These are phyloP conservation scores for Pseudomyrmex flavicornis DNA, from an alignment of 1,140 invertebrate genomes.

Conservation along the genomic window DNA sequence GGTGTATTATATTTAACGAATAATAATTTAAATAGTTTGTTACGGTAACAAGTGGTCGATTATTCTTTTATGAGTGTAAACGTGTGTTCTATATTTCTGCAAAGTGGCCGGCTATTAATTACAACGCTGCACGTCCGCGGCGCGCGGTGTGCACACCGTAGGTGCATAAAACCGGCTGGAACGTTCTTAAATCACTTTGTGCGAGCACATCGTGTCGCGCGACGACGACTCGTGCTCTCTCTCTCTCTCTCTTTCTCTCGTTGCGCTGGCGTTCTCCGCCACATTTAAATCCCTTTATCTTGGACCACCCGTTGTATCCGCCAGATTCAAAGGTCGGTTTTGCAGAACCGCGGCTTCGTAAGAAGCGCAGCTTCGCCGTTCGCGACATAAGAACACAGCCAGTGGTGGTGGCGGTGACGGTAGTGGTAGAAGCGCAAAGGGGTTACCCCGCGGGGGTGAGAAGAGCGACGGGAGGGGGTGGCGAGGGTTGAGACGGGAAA, in stretches of 20 bases:
- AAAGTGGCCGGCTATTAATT: slow-evolving; percentile 50
- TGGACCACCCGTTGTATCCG: slow-evolving; percentile 67
- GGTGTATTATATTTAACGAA: not conserved
- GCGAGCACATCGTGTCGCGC: slow-evolving; percentile 40
- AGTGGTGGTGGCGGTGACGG: slow-evolving; percentile 67
- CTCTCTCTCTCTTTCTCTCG: no score
- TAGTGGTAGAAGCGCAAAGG: slow-evolving; percentile 58
- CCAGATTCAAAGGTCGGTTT: slow-evolving; percentile 62
- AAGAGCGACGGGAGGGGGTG: slow-evolving; percentile 73
- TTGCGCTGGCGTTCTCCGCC: slow-evolving; percentile 20
- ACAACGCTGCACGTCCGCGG: slow-evolving; percentile 32
- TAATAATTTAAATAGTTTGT: slow-evolving; percentile 43
- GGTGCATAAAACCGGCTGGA: slow-evolving; percentile 54
- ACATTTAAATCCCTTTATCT: slow-evolving; percentile 59
- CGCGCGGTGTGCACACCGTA: slow-evolving; percentile 22
- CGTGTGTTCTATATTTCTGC: slow-evolving; percentile 16
- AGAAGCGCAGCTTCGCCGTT: slow-evolving; percentile 81
- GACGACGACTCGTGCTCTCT: slow-evolving; percentile 18
- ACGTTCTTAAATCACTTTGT: slow-evolving; percentile 60
- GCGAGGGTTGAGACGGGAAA: slow-evolving; percentile 81
- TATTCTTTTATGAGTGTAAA: slow-evolving; percentile 47
- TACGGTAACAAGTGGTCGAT: slow-evolving; percentile 52
- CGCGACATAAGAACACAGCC: slow-evolving; percentile 84
- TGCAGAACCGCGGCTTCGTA: slow-evolving; percentile 74
- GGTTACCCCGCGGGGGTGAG: slow-evolving; percentile 72